Base-by-base conservation (phyloP, 2,113 vertebrate genomes). In the Lethenteron reissneri region DNA sequence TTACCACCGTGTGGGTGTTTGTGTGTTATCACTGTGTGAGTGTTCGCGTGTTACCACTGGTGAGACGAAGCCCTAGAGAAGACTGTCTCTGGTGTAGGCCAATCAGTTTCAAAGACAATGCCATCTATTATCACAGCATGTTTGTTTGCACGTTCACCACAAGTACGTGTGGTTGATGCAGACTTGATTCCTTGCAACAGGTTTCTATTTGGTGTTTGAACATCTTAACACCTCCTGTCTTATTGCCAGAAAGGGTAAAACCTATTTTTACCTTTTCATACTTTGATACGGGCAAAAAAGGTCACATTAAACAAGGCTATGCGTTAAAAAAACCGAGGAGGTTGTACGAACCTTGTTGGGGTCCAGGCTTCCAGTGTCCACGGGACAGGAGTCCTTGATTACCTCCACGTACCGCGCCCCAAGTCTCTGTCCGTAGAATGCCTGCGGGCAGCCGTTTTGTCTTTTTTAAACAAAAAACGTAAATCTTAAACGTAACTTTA, bases 331-430 rank as follows among this genome's bases (percentile, higher is more conserved):
- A 6, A 41, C 56, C 56, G 15, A 58, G 57, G 15, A 15, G 57
- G 70, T 62, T 21, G 9, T 25, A 25, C 9, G 74, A 73, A 94
- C 94, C 88, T 97, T 99, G 77, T 92, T 97, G 62, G 92, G 82
- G 74, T 96, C 94, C 73, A 97, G 78, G 85, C 96, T 99, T 79
- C 90, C 94, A 78, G 95, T 95, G 83, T 99, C 95, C 76, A 97
- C 92, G 4, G 89, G 92, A 78, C 96, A 97, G 25, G 95, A 99
- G 77, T 99, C 95, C 75, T 99, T 99, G 75, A 99, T 96, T 71
- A 99, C 90, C 78, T 97, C 89, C 7, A 97, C 86, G 68, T 88
- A 87, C 73, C 95, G 90, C 76, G 97, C 92, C 74, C 95, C 95
- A 80, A 92, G 96, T 9, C 92, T 80, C 75, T 97, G 92, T 71